Evolutionary conservation across 2,797 vertebrate genomes (phyloP).

Genomic region (Euthynnus affinis): DNA sequence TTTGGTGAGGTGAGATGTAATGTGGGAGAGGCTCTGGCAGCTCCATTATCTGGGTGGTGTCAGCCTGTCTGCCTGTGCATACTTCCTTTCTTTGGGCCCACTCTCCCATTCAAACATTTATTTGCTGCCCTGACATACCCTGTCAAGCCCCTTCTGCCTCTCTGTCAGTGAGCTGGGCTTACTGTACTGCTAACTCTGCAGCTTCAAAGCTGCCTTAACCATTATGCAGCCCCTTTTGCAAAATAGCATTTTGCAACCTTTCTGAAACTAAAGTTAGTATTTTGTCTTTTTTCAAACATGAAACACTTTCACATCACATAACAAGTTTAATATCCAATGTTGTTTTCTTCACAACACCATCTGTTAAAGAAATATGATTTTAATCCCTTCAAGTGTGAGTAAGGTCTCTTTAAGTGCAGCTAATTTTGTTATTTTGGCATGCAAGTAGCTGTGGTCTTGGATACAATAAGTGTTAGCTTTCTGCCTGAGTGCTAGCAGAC

Average conservation of each 20-base stretch:
- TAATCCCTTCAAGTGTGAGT: no score
- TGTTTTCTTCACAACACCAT: background rate
- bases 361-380: background rate
- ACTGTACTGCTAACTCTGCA: conserved; percentile 59
- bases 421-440: conserved; percentile 5
- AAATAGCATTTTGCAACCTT: background rate
- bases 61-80: conserved; percentile 71
- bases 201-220: conserved; percentile 31
- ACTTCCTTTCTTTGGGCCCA: conserved; percentile 67
- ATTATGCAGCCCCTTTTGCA: conserved; percentile 16
- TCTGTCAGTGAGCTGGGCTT: conserved; percentile 63
- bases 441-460: background rate
- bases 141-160: conserved; percentile 71
- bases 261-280: background rate
- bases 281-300: background rate
- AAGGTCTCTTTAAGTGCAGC: background rate
- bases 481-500: conserved; percentile 17
- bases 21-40: conserved; percentile 74
- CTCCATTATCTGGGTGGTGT: conserved; percentile 81
- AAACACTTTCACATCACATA: background rate
- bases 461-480: conserved; percentile 1
- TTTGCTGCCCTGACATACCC: conserved; percentile 74
- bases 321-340: background rate
- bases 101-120: conserved; percentile 81
- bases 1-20: conserved; percentile 65